A percentile compares a stretch with the other conserved stretches of the same genome.
Evolutionary conservation across 1,140 invertebrate species (phyloP).

Genomic region (Tribolium madens): DNA sequence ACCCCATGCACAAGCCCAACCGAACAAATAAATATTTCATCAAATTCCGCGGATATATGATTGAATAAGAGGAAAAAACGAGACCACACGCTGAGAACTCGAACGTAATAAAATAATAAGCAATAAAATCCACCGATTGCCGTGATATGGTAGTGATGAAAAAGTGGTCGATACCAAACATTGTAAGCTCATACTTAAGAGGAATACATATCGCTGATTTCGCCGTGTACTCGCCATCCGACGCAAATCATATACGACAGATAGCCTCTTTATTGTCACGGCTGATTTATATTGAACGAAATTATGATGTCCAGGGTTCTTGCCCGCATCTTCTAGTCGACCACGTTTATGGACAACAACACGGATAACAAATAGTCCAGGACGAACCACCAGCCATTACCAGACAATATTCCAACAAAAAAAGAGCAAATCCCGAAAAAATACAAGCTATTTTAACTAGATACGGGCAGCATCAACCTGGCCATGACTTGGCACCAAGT

Average conservation of each 20-base stretch:
- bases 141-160: conserved; percentile 50
- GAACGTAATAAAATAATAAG: conserved; percentile 51
- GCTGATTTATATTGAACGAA: conserved; percentile 32
- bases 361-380: not conserved
- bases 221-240: not conserved
- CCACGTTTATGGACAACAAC: not conserved
- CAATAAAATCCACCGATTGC: conserved; percentile 48
- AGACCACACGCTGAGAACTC: conserved; percentile 45
- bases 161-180: conserved; percentile 48
- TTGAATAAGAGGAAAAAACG: conserved; percentile 29
- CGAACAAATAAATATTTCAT: conserved; percentile 19
- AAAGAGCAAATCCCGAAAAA: too few relatives aligned
- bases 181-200: conserved; percentile 50
- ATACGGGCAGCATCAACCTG: too few relatives aligned
- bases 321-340: not conserved
- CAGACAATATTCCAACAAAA: not conserved
- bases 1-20: not conserved
- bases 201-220: conserved; percentile 48
- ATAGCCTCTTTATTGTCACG: conserved; percentile 20
- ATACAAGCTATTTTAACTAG: too few relatives aligned
- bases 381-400: not conserved
- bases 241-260: conserved; percentile 30
- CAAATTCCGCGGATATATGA: conserved; percentile 2
- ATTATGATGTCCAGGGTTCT: conserved; percentile 25
- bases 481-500: too few relatives aligned